A percentile compares a stretch with the other conserved stretches of the same genome.
These are phyloP conservation scores for Corythoichthys haematopterus DNA, from an alignment of 2,113 vertebrate genomes.

Conservation along the genomic window DNA sequence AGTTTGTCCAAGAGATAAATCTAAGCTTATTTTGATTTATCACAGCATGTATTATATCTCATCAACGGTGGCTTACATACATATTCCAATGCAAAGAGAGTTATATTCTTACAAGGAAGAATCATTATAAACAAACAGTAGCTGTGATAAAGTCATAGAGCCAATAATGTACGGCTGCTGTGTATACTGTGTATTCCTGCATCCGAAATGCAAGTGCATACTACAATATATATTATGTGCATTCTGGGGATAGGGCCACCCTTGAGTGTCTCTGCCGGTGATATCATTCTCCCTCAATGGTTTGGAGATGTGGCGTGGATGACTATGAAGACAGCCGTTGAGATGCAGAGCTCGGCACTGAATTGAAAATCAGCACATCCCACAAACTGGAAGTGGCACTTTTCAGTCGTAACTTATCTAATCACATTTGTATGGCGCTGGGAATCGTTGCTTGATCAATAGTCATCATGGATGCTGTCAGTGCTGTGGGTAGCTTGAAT, in stretches of 20 bases:
- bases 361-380: slow-evolving; percentile 64
- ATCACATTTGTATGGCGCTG: slow-evolving; percentile 59
- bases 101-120: slow-evolving; percentile 42
- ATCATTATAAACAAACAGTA: slow-evolving; percentile 31
- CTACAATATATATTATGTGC: slow-evolving; percentile 46
- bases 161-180: slow-evolving; percentile 26
- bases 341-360: slow-evolving; percentile 46
- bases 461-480: slow-evolving; percentile 66
- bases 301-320: slow-evolving; percentile 30
- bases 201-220: slow-evolving; percentile 37
- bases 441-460: slow-evolving; percentile 66
- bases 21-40: slow-evolving; percentile 68
- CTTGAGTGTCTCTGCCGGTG: slow-evolving; percentile 56
- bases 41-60: slow-evolving; percentile 62
- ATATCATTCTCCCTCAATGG: slow-evolving; percentile 60
- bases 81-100: slow-evolving; percentile 56
- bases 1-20: slow-evolving; percentile 64
- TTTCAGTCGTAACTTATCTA: slow-evolving; percentile 62
- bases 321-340: slow-evolving; percentile 56
- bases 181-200: slow-evolving; percentile 31
- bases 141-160: slow-evolving; percentile 22
- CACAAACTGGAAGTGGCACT: slow-evolving; percentile 67
- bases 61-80: slow-evolving; percentile 62
- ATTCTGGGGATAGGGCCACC: slow-evolving; percentile 57
- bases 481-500: slow-evolving; percentile 58